Evolutionary conservation across 1,140 invertebrate genomes (phyloP), one percentile per base, ranked within the genome.

Genomic region (Trichogramma pretiosum): DNA sequence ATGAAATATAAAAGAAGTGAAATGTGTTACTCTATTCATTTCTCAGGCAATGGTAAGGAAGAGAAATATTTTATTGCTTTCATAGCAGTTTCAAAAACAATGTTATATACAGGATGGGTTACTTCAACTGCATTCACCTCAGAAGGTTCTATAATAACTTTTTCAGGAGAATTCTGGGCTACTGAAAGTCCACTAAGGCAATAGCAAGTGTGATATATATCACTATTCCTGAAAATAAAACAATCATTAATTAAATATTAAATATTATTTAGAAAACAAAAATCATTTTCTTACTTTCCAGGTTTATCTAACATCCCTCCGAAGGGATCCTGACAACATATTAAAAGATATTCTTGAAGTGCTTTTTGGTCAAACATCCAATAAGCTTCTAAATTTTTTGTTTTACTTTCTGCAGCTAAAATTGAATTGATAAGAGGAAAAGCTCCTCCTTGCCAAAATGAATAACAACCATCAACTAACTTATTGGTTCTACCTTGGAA

Each of bases 221-320:
- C 96, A 55, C 83, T 74, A 41, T 77, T 74, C 67, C 89, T 93
- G 70, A 49, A 78, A 80, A 61, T 45, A 58, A 65, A 50, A 48
- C 47, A 48, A 42, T 28, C 5, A 28, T 28, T 28, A 11, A 7
- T 28, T 28, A 28, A 33, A n/a, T n/a, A n/a, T n/a, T n/a, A n/a
- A n/a, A n/a, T n/a, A n/a, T n/a, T n/a, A n/a, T n/a, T n/a, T n/a
- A n/a, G n/a, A n/a, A n/a, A n/a, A n/a, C n/a, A 28, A 49, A 18
- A 32, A 16, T 33, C 10, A 36, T 47, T 23, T 52, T 76, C 78
- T 74, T 76, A 92, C 86, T 93, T 96, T 60, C 84, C 85, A 50
- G 95, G 96, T 74, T 98, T 99, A 69, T 99, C 96, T 53, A 93
- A 74, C 16, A 99, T 76, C 13, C 95, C 94, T n/a, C 95, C 95